Percentiles rank a stretch among this genome's conserved stretches.
These are phyloP conservation scores for Ecliptopera silaceata DNA, from an alignment of 2,888 invertebrate genomes.

Conservation along the genomic window DNA sequence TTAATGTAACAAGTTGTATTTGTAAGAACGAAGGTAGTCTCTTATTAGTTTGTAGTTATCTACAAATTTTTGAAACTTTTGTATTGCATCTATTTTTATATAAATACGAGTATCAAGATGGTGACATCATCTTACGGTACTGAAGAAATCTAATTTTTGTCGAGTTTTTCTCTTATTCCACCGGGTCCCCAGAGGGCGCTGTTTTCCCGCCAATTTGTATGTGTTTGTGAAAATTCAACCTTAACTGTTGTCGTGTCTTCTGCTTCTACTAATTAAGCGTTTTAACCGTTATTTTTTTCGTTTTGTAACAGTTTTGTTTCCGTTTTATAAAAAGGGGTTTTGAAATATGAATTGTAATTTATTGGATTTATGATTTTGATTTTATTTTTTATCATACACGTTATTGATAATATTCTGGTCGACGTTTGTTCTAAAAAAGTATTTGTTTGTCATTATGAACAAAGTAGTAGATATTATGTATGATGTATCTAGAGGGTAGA, in stretches of 20 bases:
- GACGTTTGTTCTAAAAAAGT: too few species aligned
- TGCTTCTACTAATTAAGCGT: conserved; percentile 49
- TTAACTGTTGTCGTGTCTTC: conserved; percentile 59
- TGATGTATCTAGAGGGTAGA: too few species aligned
- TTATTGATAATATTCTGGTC: too few species aligned
- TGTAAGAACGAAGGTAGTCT: too few species aligned
- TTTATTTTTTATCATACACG: background rate
- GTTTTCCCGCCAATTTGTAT: conserved; percentile 76
- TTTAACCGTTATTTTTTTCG: conserved; percentile 37
- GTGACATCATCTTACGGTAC: conserved; percentile 35
- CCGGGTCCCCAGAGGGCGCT: conserved; percentile 54
- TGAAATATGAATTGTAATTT: background rate
- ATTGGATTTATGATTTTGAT: background rate
- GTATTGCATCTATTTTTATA: background rate
- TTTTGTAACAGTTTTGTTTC: conserved; percentile 16
- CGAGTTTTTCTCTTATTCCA: conserved; percentile 76
- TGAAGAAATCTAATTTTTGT: conserved; percentile 79
- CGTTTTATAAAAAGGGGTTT: conserved; percentile 3
- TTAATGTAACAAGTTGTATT: too few species aligned
- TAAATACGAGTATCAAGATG: conserved; percentile 60
- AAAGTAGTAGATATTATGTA: too few species aligned
- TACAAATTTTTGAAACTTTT: too few species aligned
- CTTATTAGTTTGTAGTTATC: too few species aligned
- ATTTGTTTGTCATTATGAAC: too few species aligned
- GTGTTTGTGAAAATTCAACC: conserved; percentile 75